phyloP scores from a whole-genome alignment of 2,797 vertebrate genomes.

The Falco berigora region DNA sequence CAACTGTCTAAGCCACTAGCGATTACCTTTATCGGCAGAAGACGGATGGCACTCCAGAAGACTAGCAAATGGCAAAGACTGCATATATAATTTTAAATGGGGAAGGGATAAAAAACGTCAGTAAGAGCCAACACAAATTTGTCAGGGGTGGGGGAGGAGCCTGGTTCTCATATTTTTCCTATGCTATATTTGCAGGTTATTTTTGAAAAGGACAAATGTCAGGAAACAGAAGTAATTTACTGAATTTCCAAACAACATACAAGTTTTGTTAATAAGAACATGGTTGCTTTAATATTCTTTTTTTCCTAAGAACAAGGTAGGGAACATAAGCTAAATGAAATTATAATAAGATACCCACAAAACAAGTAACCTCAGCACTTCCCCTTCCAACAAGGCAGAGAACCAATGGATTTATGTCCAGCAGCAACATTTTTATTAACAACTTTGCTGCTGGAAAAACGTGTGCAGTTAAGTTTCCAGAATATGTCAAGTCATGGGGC shows the following conservation, averaged over 20 bases:
- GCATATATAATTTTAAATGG: not conserved
- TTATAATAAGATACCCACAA: not conserved
- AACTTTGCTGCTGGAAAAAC: not conserved
- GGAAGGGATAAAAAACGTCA: not conserved
- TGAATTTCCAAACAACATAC: not conserved
- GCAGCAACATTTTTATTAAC: not conserved
- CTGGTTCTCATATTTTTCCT: not conserved
- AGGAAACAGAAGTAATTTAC: not conserved
- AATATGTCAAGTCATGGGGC: not conserved
- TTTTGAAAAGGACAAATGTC: not conserved
- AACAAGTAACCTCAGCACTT: not conserved
- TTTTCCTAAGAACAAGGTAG: not conserved
- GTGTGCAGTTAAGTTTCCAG: not conserved
- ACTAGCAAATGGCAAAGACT: not conserved
- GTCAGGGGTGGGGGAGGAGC: accelerated
- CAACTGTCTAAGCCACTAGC: not conserved
- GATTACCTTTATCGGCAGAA: not conserved
- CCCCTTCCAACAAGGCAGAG: not conserved
- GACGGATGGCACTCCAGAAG: not conserved
- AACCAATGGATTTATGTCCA: not conserved
- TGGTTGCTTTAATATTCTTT: not conserved
- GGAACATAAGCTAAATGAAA: not conserved
- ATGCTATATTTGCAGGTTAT: not conserved
- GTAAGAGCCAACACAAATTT: not conserved
- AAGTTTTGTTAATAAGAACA: not conserved